A percentile compares a stretch with the other conserved stretches of the same genome.
Conservation (phyloP, 2,797 vertebrate species). For the Onychomys leucogaster region DNA sequence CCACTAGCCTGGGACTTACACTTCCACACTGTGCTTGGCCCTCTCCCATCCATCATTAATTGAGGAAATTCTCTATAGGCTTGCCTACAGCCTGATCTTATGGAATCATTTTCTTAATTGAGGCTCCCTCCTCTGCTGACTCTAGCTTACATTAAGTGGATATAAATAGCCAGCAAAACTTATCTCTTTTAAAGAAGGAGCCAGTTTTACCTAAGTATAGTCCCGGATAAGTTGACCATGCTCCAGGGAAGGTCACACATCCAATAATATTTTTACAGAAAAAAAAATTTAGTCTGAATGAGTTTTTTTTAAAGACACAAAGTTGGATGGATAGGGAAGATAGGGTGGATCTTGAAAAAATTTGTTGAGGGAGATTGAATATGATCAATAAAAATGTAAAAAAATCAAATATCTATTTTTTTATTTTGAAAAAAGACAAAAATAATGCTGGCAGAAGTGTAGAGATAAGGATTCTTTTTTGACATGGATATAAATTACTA, state of each 20-base stretch:
- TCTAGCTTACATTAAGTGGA: not conserved
- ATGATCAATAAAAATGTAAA: not conserved
- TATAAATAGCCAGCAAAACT: not conserved
- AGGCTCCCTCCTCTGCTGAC: too few species aligned
- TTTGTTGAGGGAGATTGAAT: not conserved
- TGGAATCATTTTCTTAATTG: not conserved
- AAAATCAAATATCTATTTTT: not conserved
- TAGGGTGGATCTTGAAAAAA: not conserved
- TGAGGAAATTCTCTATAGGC: not conserved
- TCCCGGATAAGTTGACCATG: not conserved
- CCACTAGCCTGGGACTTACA: too few species aligned
- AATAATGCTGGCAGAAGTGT: not conserved
- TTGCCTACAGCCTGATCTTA: not conserved
- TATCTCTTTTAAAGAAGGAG: not conserved
- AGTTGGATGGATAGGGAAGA: not conserved
- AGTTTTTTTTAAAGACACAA: not conserved
- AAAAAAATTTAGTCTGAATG: not conserved
- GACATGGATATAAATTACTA: not conserved
- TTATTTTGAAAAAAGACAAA: not conserved
- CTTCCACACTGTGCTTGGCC: not conserved
- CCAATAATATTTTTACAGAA: not conserved
- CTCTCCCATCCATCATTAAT: not conserved
- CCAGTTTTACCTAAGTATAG: not conserved
- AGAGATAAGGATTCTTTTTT: not conserved
- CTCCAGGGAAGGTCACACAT: not conserved